A percentile compares a stretch with the other conserved stretches of the same genome.
These are phyloP conservation scores for Centrocercus urophasianus DNA, from an alignment of 2,113 vertebrate genomes.

Conservation along the genomic window DNA sequence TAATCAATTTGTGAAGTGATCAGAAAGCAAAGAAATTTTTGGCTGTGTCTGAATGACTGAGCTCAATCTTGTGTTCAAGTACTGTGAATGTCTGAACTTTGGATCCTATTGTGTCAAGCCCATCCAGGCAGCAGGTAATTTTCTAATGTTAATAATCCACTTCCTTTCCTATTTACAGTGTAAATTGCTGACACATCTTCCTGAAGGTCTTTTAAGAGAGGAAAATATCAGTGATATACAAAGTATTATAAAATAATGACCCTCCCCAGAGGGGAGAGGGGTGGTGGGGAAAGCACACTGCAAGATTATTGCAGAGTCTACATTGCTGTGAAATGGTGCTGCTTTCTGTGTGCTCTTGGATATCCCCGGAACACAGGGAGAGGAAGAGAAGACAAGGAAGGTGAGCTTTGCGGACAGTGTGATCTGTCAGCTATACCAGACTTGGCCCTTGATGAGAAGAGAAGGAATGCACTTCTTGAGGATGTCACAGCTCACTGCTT, in stretches of 20 bases:
- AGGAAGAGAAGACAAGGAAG: not conserved
- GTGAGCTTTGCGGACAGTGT: not conserved
- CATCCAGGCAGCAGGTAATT: not conserved
- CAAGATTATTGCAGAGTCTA: not conserved
- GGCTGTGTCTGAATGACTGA: not conserved
- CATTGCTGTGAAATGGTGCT: not conserved
- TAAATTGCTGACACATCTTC: not conserved
- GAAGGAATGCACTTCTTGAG: not conserved
- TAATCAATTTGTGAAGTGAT: not conserved
- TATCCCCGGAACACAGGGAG: not conserved
- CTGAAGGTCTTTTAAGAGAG: not conserved
- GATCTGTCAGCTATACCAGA: not conserved
- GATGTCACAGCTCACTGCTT: not conserved
- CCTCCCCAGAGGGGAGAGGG: rapidly evolving
- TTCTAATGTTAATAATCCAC: not conserved
- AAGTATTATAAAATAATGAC: not conserved
- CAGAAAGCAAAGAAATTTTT: not conserved
- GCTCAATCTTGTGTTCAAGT: not conserved
- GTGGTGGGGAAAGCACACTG: not conserved
- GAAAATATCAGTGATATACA: not conserved
- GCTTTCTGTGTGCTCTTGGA: not conserved
- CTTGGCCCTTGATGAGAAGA: not conserved
- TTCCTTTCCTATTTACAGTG: not conserved
- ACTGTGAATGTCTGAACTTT: not conserved
- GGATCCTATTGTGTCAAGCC: not conserved